These are phyloP conservation scores for Caenorhabditis wallacei DNA, from an alignment of 2,888 invertebrate genomes.

Conservation along the genomic window DNA sequence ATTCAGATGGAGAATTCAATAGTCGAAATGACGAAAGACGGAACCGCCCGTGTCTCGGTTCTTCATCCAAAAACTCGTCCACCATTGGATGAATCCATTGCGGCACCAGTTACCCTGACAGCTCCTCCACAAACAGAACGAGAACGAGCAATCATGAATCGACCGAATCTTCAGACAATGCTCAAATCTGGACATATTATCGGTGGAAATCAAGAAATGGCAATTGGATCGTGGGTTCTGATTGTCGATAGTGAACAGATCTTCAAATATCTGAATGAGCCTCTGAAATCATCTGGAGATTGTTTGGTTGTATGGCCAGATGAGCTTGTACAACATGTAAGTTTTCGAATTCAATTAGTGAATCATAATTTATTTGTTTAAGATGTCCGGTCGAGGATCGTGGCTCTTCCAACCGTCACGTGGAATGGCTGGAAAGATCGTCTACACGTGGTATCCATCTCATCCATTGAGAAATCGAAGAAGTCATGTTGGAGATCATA, in stretches of 20 bases:
- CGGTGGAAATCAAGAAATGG: constrained; percentile 46
- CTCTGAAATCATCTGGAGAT: constrained; percentile 77
- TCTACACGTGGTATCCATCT: constrained; percentile 90
- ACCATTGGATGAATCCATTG: constrained; percentile 43
- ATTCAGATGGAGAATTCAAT: constrained; percentile 71
- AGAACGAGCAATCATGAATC: constrained; percentile 44
- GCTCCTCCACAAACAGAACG: constrained; percentile 55
- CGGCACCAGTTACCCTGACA: constrained; percentile 40
- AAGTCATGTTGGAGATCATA: constrained; percentile 92
- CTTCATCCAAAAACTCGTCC: constrained; percentile 52
- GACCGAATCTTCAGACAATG: constrained; percentile 40
- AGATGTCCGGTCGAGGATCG: constrained; percentile 61
- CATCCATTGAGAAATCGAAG: constrained; percentile 92
- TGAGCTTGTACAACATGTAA: constrained; percentile 86
- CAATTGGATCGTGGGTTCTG: constrained; percentile 57
- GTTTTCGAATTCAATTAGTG: constrained; percentile 8
- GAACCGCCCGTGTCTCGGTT: constrained; percentile 67
- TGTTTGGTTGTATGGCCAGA: constrained; percentile 92
- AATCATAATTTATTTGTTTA: constrained; percentile 4
- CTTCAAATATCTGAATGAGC: constrained; percentile 78
- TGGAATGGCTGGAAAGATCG: constrained; percentile 71
- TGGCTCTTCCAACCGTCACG: constrained; percentile 67
- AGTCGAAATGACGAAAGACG: constrained; percentile 73
- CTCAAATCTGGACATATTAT: constrained; percentile 50
- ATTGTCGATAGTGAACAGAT: constrained; percentile 68